phyloP scores from a whole-genome alignment of 2,797 vertebrate genomes.

The Hemitrygon akajei region DNA sequence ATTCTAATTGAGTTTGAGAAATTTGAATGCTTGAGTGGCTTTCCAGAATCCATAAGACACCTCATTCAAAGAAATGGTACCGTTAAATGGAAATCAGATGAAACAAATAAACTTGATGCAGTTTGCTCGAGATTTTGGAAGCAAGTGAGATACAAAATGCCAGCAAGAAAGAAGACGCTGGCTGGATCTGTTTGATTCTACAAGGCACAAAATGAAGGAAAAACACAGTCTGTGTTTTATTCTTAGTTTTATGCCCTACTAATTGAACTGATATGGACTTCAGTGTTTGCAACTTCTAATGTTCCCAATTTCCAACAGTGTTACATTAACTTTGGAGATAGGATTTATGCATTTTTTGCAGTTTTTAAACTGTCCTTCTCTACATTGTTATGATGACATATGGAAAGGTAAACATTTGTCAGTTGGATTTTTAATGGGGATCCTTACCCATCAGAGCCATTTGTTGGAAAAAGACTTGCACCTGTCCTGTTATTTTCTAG shows the following conservation, averaged over 20 bases:
- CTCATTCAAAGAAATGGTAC: conserved; percentile 63
- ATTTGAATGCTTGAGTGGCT: conserved; percentile 47
- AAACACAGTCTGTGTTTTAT: background rate
- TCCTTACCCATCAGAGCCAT: background rate
- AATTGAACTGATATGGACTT: background rate
- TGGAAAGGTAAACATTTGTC: background rate
- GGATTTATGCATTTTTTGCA: background rate
- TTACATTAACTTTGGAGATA: background rate
- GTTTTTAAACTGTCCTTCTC: background rate
- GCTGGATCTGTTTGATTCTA: too few relatives aligned
- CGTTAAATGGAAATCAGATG: conserved; percentile 59
- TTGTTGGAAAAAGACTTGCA: background rate
- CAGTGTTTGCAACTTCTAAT: background rate
- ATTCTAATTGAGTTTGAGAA: conserved; percentile 73
- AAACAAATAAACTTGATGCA: conserved; percentile 36
- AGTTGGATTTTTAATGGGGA: too few relatives aligned
- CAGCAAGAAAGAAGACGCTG: conserved; percentile 39
- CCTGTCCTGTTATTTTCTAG: background rate
- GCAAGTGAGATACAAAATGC: conserved; percentile 72
- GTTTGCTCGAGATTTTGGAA: conserved; percentile 70
- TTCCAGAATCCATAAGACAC: conserved; percentile 64
- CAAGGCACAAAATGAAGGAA: background rate
- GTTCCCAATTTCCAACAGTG: background rate
- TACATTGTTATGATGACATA: background rate
- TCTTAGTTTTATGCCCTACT: too few relatives aligned